Base-by-base conservation (phyloP, 2,888 invertebrate genomes). In the Napeogenes inachia region DNA sequence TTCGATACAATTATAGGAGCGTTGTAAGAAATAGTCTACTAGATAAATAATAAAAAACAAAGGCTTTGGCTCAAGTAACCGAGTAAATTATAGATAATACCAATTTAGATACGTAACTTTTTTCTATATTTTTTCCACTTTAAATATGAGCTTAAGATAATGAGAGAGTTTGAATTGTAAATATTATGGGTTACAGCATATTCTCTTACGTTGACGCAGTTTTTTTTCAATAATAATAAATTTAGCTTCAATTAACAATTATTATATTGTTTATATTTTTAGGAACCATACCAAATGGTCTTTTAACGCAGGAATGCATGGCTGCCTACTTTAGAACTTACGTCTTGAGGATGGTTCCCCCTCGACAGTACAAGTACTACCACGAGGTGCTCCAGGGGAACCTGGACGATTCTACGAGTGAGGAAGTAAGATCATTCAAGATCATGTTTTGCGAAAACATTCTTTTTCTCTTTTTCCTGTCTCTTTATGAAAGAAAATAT, bases 291-390 rank as follows among this genome's bases (percentile, higher is more conserved):
- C 75, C 77, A 62, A 59, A 38, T 5, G 84, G 84, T 0, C 47
- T 71, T 0, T 68, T 85, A 30, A 73, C 76, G 0, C 68, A 75
- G 1, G 71, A 65, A 1, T 88, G 89, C 67, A 71, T 79, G 8
- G 45, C 57, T 0, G 73, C 72, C n/a, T 87, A 87, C 69, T 46
- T 76, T 59, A 69, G 76, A 0, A 68, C 79, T 32, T 79, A 67
- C 63, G 60, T 84, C 13, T 68, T 74, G 0, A 71, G 75, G 4
- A 13, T 42, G 0, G 73, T 84, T 0, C 84, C 87, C 0, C 80
- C 80, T 0, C 70, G 88, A 10, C 71, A 68, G 57, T 89, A 86
- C 70, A 68, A 71, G 55, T 89, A 87, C 73, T 76, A 70, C 72
- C 86, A 89, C 62, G 89, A 89, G 65, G 64, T 70, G 0, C 62